Evolutionary conservation across 2,888 invertebrate genomes (phyloP).

Genomic region (Apodemia mormo): DNA sequence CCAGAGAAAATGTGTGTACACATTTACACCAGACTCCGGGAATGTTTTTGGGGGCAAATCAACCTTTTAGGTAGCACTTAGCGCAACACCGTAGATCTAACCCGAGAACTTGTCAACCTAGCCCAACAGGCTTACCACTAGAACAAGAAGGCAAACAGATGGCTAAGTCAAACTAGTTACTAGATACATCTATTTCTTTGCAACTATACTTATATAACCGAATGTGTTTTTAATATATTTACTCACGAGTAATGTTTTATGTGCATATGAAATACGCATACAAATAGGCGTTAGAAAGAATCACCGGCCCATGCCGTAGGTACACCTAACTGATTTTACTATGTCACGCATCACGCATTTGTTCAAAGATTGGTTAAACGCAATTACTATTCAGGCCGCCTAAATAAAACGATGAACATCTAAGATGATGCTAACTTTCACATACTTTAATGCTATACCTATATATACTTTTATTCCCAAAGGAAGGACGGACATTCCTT

Average conservation of each 20-base stretch:
- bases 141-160: background rate
- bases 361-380: conserved; percentile 52
- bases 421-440: background rate
- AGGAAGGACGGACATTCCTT: too few relatives aligned
- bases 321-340: conserved; percentile 66
- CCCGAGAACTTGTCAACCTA: too few relatives aligned
- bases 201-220: background rate
- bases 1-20: too few relatives aligned
- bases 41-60: too few relatives aligned
- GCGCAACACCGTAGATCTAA: too few relatives aligned
- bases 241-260: conserved; percentile 23
- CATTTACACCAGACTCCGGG: too few relatives aligned
- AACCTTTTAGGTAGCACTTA: too few relatives aligned
- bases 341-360: conserved; percentile 48
- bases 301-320: conserved; percentile 47
- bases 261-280: conserved; percentile 47
- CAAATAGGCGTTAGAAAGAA: conserved; percentile 51
- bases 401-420: conserved; percentile 43
- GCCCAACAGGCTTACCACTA: too few relatives aligned
- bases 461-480: too few relatives aligned
- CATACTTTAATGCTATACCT: too few relatives aligned
- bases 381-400: conserved; percentile 65
- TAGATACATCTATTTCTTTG: background rate
- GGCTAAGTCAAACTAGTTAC: background rate
- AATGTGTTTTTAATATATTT: background rate